phyloP scores from a whole-genome alignment of 2,113 vertebrate genomes.

The Dicentrarchus labrax region DNA sequence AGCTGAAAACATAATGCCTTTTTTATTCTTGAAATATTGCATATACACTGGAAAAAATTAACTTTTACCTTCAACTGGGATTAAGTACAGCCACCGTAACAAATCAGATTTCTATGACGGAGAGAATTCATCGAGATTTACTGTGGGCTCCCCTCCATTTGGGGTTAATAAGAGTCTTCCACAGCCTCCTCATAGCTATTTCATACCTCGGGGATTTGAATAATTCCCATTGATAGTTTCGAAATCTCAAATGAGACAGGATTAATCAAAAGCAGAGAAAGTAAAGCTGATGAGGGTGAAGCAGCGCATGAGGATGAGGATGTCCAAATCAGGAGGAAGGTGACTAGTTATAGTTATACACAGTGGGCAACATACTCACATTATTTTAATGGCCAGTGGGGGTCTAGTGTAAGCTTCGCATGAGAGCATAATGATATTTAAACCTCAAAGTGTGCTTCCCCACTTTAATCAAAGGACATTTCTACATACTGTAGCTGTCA shows the following conservation, averaged over 20 bases:
- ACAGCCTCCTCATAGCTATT: conserved; percentile 75
- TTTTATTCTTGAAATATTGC: conserved; percentile 48
- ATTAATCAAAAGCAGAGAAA: conserved; percentile 81
- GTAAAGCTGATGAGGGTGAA: conserved; percentile 74
- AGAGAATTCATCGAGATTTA: conserved; percentile 76
- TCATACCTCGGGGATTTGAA: conserved; percentile 84
- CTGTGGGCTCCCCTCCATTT: conserved; percentile 72
- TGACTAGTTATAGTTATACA: conserved; percentile 59
- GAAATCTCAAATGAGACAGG: conserved; percentile 81
- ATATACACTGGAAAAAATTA: conserved; percentile 69
- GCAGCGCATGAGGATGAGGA: conserved; percentile 64
- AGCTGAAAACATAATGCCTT: conserved; percentile 27
- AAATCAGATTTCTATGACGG: conserved; percentile 78
- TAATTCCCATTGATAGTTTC: conserved; percentile 85
- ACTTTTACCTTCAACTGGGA: conserved; percentile 78
- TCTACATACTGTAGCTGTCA: conserved; percentile 51
- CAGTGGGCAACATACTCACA: conserved; percentile 50
- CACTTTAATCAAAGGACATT: conserved; percentile 61
- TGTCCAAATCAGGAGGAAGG: conserved; percentile 69
- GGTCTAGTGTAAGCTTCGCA: conserved; percentile 53
- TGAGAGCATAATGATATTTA: conserved; percentile 67
- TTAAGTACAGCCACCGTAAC: conserved; percentile 78
- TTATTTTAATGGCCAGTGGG: conserved; percentile 61
- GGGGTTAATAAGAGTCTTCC: conserved; percentile 84
- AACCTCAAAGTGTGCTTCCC: conserved; percentile 45